Evolutionary conservation across 2,888 invertebrate genomes (phyloP).

Genomic region (Anaspis maculata): DNA sequence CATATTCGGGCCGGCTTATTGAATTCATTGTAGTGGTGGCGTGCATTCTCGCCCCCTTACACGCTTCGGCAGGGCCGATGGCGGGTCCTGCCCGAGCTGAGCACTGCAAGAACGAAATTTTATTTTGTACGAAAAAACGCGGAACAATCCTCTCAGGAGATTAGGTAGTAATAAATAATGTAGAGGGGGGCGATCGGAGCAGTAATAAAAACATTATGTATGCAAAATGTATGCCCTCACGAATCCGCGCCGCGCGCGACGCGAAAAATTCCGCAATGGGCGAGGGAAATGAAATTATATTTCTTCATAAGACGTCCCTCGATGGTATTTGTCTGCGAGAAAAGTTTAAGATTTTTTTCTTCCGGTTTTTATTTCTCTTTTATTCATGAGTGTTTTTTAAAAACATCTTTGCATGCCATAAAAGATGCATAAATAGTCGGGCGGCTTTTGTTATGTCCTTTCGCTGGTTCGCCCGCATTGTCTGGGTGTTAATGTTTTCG

Average conservation of each 20-base stretch:
- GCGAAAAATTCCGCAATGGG: conserved; percentile 26
- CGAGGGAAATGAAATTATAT: conserved; percentile 34
- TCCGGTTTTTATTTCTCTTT: conserved; percentile 31
- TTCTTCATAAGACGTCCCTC: conserved; percentile 30
- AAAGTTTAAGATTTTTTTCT: conserved; percentile 31
- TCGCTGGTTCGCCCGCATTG: too few species aligned
- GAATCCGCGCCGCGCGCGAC: conserved; percentile 24
- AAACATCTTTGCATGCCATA: conserved; percentile 22
- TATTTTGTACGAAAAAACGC: conserved; percentile 17
- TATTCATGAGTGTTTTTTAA: conserved; percentile 33
- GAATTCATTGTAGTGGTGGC: not conserved
- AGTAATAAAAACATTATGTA: conserved; percentile 31
- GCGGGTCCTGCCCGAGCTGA: too few species aligned
- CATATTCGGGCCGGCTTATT: too few species aligned
- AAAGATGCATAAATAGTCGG: conserved; percentile 27
- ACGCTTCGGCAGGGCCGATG: too few species aligned
- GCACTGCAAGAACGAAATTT: conserved; percentile 8
- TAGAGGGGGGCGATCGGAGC: conserved; percentile 22
- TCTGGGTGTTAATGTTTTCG: conserved; percentile 10
- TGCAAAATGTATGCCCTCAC: conserved; percentile 31
- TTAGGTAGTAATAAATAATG: conserved; percentile 26
- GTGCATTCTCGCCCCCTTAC: conserved; percentile 8
- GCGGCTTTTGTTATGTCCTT: conserved; percentile 5
- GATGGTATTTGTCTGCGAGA: conserved; percentile 30
- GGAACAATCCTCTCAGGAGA: conserved; percentile 22